Conservation (phyloP, 1,140 invertebrate species). For the Atta colombica region DNA sequence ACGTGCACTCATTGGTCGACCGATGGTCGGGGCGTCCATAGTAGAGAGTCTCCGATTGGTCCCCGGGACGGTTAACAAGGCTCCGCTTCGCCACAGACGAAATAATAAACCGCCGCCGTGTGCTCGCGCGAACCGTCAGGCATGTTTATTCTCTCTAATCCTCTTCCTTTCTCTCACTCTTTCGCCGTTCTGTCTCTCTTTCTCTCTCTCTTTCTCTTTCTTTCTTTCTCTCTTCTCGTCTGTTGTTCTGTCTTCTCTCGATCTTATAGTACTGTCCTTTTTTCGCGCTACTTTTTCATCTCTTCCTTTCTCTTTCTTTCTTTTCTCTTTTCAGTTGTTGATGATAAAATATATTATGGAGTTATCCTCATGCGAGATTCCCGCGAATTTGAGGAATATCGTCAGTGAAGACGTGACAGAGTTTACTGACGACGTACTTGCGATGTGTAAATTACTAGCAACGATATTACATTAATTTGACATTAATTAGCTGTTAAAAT, state of each 20-base stretch:
- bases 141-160: conserved; percentile 51
- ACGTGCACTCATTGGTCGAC: conserved; percentile 79
- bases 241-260: conserved; percentile 43
- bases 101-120: conserved; percentile 84
- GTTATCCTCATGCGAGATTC: conserved; percentile 13
- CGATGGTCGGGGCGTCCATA: conserved; percentile 82
- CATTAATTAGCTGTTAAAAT: background rate
- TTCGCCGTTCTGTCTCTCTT: background rate
- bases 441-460: background rate
- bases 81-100: conserved; percentile 82
- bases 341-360: conserved; percentile 81
- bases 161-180: conserved; percentile 34
- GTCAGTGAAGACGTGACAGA: conserved; percentile 27
- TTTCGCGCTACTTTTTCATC: conserved; percentile 31
- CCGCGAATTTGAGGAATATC: conserved; percentile 39
- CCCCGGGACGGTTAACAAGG: conserved; percentile 81
- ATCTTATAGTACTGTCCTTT: background rate
- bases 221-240: background rate
- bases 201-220: background rate
- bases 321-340: conserved; percentile 34
- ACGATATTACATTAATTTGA: background rate
- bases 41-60: conserved; percentile 83
- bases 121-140: conserved; percentile 45
- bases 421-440: background rate
- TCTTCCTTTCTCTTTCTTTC: conserved; percentile 20